Evolutionary conservation across 2,888 invertebrate genomes (phyloP).

Genomic region (Drosophila dives): DNA sequence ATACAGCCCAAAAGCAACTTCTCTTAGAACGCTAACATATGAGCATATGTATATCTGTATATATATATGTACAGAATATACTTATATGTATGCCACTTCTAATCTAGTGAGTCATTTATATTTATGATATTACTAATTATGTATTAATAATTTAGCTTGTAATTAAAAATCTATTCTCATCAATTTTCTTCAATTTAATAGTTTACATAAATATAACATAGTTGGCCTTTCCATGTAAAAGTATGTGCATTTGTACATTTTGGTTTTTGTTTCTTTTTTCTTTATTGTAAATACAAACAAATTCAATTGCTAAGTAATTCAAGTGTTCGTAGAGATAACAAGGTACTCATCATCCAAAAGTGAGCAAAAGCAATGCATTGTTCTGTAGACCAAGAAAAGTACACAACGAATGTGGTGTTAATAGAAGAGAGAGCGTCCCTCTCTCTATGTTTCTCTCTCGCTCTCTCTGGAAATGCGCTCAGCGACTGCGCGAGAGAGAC

Average conservation of each 20-base stretch:
- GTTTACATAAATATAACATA: background rate
- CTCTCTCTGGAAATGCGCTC: conserved; percentile 13
- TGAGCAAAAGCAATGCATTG: conserved; percentile 36
- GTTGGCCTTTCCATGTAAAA: background rate
- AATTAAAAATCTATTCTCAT: background rate
- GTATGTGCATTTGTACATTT: background rate
- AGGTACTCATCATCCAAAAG: conserved; percentile 65
- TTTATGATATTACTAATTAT: background rate
- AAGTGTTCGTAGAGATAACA: conserved; percentile 74
- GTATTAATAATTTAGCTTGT: background rate
- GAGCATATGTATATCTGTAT: background rate
- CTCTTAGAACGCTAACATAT: background rate
- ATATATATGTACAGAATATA: background rate
- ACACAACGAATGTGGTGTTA: conserved; percentile 31
- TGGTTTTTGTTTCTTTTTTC: conserved; percentile 7
- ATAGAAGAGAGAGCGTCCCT: conserved; percentile 14
- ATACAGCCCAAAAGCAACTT: background rate
- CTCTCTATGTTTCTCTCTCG: background rate
- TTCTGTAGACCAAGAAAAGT: conserved; percentile 40
- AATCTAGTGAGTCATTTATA: background rate
- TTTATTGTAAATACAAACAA: conserved; percentile 49
- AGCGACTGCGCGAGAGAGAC: background rate
- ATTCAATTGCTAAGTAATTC: conserved; percentile 68
- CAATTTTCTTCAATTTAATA: background rate
- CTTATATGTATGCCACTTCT: background rate